These are phyloP conservation scores for Syrmaticus mikado DNA, from an alignment of 2,113 vertebrate species.

Conservation along the genomic window DNA sequence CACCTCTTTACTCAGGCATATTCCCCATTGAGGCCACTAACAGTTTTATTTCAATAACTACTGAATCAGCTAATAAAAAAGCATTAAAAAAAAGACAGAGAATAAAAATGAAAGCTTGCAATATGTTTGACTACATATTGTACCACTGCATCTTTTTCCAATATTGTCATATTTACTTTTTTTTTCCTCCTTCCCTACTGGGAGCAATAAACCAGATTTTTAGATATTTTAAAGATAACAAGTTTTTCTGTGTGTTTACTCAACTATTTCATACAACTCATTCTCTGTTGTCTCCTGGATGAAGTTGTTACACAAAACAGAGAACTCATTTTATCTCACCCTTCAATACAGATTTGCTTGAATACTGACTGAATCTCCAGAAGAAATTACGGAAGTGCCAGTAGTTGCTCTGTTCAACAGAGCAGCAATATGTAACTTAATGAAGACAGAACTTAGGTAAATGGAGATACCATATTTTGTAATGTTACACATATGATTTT, in stretches of 20 bases:
- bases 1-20: not conserved
- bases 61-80: not conserved
- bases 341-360: not conserved
- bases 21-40: not conserved
- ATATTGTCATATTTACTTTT: not conserved
- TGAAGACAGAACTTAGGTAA: not conserved
- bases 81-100: not conserved
- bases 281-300: not conserved
- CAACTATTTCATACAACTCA: not conserved
- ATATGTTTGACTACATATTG: not conserved
- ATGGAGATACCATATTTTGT: not conserved
- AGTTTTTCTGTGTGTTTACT: not conserved
- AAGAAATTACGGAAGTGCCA: constrained; percentile 22
- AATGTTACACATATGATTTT: not conserved
- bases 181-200: not conserved
- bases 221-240: not conserved
- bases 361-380: not conserved
- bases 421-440: constrained; percentile 1
- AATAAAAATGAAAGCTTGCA: not conserved
- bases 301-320: not conserved
- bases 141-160: not conserved
- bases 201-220: not conserved
- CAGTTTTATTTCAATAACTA: not conserved
- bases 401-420: constrained; percentile 1
- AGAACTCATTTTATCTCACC: not conserved